Evolutionary conservation across 2,888 invertebrate species (phyloP).

Genomic region (Chironomus tentans): DNA sequence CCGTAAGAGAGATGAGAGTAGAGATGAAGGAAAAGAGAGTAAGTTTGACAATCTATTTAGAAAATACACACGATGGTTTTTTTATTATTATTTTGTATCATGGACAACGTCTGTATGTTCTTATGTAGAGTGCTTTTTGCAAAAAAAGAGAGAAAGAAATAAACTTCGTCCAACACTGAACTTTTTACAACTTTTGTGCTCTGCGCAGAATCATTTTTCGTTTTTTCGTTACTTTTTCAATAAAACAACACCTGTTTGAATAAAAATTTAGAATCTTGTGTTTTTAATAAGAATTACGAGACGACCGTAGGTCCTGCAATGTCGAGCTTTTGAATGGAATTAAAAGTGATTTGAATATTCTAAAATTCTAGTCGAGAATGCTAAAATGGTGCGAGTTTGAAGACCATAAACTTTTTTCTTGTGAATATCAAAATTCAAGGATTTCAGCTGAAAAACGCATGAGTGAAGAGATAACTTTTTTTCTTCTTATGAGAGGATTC

Average conservation of each 20-base stretch:
- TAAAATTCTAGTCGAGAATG: not conserved
- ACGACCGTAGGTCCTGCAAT: not conserved
- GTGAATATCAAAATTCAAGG: not conserved
- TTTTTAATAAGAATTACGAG: not conserved
- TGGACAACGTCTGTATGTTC: too few species aligned
- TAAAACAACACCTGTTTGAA: constrained; percentile 10
- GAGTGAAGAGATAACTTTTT: constrained; percentile 22
- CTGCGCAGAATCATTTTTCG: constrained; percentile 2
- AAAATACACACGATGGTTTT: too few species aligned
- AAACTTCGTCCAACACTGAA: not conserved
- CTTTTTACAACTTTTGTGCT: not conserved
- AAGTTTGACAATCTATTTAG: too few species aligned
- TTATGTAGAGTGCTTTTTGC: too few species aligned
- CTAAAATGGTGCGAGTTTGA: not conserved
- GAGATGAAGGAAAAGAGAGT: too few species aligned
- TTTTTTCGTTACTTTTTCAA: not conserved
- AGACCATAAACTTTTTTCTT: not conserved
- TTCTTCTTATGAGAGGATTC: not conserved
- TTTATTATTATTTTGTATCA: too few species aligned
- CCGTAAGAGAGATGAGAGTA: too few species aligned
- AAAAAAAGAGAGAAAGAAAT: not conserved
- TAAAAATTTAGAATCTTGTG: not conserved
- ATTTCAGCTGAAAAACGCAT: constrained; percentile 24
- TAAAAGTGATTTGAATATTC: not conserved
- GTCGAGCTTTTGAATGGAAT: not conserved